A percentile compares a stretch with the other conserved stretches of the same genome.
phyloP scores from a whole-genome alignment of 2,888 invertebrate species.

The Melipona beecheii region DNA sequence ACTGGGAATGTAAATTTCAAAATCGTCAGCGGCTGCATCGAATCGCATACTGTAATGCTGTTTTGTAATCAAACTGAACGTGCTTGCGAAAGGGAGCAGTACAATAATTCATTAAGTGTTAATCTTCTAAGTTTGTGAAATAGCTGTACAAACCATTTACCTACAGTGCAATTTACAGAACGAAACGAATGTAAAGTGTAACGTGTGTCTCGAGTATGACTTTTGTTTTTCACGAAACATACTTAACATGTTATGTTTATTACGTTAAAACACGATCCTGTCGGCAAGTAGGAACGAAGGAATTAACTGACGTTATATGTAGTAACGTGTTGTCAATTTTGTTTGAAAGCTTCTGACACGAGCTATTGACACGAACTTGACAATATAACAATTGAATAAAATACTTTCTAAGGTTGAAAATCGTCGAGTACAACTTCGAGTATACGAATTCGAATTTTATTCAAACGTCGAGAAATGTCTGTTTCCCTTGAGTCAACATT shows the following conservation, averaged over 20 bases:
- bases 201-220: not conserved
- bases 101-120: not conserved
- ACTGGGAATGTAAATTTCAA: conserved; percentile 18
- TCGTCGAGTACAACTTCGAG: not conserved
- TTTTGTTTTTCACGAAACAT: not conserved
- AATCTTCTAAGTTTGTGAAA: not conserved
- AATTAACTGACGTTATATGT: not conserved
- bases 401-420: not conserved
- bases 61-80: not conserved
- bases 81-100: not conserved
- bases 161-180: not conserved
- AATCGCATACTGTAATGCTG: not conserved
- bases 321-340: not conserved
- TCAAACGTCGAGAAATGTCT: not conserved
- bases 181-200: not conserved
- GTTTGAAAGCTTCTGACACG: not conserved
- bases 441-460: not conserved
- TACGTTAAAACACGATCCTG: not conserved
- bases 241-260: not conserved
- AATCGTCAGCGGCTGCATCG: not conserved
- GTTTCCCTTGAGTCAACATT: not conserved
- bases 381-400: not conserved
- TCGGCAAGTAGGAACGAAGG: not conserved
- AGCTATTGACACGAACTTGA: not conserved
- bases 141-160: not conserved